phyloP scores from a whole-genome alignment of 2,113 vertebrate genomes.

The Pyrgilauda ruficollis region DNA sequence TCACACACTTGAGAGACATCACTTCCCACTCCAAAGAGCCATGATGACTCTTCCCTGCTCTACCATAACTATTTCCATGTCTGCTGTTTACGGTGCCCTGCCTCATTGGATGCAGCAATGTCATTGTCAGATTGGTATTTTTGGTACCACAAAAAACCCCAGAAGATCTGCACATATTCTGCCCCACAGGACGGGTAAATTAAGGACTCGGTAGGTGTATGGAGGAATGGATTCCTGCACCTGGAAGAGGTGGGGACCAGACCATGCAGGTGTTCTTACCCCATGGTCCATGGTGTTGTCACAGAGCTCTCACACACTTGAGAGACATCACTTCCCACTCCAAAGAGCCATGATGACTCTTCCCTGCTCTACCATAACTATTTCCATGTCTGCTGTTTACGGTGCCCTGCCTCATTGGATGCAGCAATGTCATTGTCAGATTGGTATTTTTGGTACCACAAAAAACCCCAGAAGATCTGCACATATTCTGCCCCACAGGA shows the following conservation, averaged over 20 bases:
- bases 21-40: neutral
- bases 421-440: neutral
- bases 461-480: neutral
- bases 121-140: neutral
- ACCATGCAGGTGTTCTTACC: neutral
- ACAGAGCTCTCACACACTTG: neutral
- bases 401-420: neutral
- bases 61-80: neutral
- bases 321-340: neutral
- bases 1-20: neutral
- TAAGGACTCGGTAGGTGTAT: accelerated
- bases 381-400: neutral
- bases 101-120: neutral
- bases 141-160: neutral
- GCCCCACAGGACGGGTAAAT: neutral
- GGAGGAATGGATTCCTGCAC: neutral
- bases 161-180: too few species aligned
- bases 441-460: neutral
- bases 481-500: neutral
- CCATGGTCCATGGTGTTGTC: accelerated
- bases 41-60: neutral
- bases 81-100: neutral
- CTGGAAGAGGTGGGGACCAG: neutral
- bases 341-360: neutral
- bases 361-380: neutral